Evolutionary conservation across 2,888 invertebrate genomes (phyloP), one percentile per base, ranked within the genome.

Genomic region (Uropetala carovei): DNA sequence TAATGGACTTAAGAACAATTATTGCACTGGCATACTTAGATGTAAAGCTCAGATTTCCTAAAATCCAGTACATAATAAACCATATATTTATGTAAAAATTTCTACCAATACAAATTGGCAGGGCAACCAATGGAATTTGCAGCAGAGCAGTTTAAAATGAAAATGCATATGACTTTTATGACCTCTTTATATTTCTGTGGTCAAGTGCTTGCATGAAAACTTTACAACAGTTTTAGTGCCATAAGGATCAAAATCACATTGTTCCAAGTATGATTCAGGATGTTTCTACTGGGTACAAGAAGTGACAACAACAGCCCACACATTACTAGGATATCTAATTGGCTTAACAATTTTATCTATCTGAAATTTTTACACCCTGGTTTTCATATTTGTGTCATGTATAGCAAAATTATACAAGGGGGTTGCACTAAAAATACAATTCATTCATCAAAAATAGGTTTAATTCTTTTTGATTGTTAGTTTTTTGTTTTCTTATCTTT

Each of bases 381-480:
- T 43, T 60, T n/a, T 64, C 89, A 89, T 64, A 68, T 64, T 89
- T 68, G 30, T 89, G 43, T 89, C 89, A 89, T 64, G 43, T 89
- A 64, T 89, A 89, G 89, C 89, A 89, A 89, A 89, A 89, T 89
- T 64, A 89, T 89, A 89, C 56, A 68, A 89, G 89, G 89, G 43
- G 89, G n/a, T 89, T 89, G 89, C 64, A 89, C 89, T 89, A 89
- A 89, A 89, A 89, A 89, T 89, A 89, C 64, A 64, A 64, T 89
- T 89, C 64, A 89, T 89, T 89, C 89, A 89, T 89, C 89, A 89
- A 89, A 89, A 89, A 89, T 89, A 89, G 89, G 89, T 89, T n/a
- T 43, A 89, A 64, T 89, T 64, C 43, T 89, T 89, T 89, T 86
- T 86, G 89, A 89, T 89, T 89, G 89, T 64, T 64, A 64, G 64